phyloP scores from a whole-genome alignment of 2,113 vertebrate species.

The Gnathonemus longibarbis region DNA sequence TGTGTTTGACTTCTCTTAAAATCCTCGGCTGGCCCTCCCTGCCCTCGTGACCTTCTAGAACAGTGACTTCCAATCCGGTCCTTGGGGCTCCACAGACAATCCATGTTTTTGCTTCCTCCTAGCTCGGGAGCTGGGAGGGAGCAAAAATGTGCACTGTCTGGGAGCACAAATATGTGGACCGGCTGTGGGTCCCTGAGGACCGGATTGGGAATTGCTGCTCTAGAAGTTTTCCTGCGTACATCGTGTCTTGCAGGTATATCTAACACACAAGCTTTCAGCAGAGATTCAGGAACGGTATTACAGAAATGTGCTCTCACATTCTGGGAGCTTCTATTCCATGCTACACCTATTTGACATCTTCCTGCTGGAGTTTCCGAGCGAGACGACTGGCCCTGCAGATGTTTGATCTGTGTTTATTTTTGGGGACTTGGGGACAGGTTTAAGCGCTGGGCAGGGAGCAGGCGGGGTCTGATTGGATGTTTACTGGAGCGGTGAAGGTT shows the following conservation, averaged over 20 bases:
- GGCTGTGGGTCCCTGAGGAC: background rate
- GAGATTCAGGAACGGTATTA: background rate
- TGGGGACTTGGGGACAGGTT: background rate
- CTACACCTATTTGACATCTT: background rate
- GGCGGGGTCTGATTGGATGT: background rate
- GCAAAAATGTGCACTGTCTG: background rate
- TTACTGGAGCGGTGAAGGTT: slow-evolving; percentile 10
- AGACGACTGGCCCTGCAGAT: background rate
- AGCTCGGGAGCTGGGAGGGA: background rate
- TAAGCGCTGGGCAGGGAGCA: background rate
- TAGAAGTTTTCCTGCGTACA: background rate
- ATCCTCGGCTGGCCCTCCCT: background rate
- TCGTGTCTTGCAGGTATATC: background rate
- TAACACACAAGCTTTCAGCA: background rate
- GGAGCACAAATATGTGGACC: background rate
- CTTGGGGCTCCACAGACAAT: background rate
- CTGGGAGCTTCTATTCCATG: background rate
- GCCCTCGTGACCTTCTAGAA: background rate
- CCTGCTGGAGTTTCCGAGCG: background rate
- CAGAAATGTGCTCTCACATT: background rate
- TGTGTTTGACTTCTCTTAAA: background rate
- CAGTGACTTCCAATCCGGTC: too few species aligned
- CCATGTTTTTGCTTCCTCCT: background rate
- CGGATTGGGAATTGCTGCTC: background rate
- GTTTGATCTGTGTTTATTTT: background rate